Conservation (phyloP, 2,888 invertebrate species). For the Chalcosyrphus nemorum region DNA sequence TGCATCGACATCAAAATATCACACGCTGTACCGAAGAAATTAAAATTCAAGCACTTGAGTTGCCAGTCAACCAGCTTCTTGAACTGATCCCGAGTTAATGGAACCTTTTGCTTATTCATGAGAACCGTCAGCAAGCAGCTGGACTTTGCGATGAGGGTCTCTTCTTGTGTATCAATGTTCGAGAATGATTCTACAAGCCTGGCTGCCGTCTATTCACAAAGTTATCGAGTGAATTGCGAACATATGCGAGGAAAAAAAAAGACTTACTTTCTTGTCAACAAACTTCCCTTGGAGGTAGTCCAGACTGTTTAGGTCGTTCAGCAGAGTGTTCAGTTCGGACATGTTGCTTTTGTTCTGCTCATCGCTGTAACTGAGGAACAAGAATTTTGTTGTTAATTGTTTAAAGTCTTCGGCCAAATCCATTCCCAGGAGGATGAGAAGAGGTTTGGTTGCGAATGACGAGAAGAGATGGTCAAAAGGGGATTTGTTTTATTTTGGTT, state of each 20-base stretch:
- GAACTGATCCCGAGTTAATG: slow-evolving; percentile 79
- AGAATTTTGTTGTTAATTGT: slow-evolving; percentile 74
- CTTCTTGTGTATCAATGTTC: slow-evolving; percentile 82
- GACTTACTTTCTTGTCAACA: slow-evolving; percentile 72
- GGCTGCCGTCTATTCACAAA: slow-evolving; percentile 67
- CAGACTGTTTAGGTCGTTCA: slow-evolving; percentile 86
- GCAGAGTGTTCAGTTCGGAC: slow-evolving; percentile 83
- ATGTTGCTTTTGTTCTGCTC: slow-evolving; percentile 82
- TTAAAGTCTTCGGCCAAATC: slow-evolving; percentile 70
- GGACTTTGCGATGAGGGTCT: slow-evolving; percentile 84
- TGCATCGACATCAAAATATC: slow-evolving; percentile 74
- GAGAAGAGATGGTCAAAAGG: slow-evolving; percentile 14
- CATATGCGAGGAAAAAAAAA: background rate
- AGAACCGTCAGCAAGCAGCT: slow-evolving; percentile 84
- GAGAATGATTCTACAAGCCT: slow-evolving; percentile 73
- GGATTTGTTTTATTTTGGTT: slow-evolving; percentile 16
- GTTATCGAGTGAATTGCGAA: background rate
- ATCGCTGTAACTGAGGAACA: slow-evolving; percentile 78
- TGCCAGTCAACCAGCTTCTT: slow-evolving; percentile 82
- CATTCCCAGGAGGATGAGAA: slow-evolving; percentile 67
- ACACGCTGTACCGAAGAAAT: slow-evolving; percentile 70
- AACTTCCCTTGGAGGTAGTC: slow-evolving; percentile 83
- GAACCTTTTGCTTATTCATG: slow-evolving; percentile 83
- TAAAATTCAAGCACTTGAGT: slow-evolving; percentile 81
- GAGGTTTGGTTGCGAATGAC: too few relatives aligned